Conservation (phyloP, 2,888 invertebrate species). For the Rugalucina vietnamica region DNA sequence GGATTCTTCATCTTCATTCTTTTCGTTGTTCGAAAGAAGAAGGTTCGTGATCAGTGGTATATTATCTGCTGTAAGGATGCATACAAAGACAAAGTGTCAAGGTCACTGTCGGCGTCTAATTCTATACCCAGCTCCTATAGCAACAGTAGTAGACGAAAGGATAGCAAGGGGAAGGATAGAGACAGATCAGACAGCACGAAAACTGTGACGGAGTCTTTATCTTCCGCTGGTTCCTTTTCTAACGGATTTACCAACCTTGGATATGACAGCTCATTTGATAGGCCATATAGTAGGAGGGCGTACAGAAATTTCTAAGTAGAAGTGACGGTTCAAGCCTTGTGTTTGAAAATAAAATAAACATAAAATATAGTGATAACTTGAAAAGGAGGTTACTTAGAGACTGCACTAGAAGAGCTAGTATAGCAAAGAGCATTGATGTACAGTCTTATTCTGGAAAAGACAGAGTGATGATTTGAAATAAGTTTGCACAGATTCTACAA, state of each 20-base stretch:
- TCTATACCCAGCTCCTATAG: constrained; percentile 69
- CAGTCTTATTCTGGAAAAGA: background rate
- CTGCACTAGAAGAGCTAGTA: background rate
- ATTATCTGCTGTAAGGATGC: constrained; percentile 66
- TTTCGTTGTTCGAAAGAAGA: constrained; percentile 73
- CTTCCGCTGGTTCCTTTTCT: constrained; percentile 23
- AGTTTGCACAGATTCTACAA: background rate
- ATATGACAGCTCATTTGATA: constrained; percentile 51
- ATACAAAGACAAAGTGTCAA: constrained; percentile 60
- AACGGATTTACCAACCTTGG: constrained; percentile 58
- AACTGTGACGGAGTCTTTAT: constrained; percentile 52
- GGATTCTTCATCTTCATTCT: constrained; percentile 78
- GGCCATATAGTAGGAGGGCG: constrained; percentile 44
- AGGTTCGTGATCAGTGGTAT: constrained; percentile 78
- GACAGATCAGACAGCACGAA: constrained; percentile 68
- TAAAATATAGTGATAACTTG: too few species aligned
- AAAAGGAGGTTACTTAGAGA: too few species aligned
- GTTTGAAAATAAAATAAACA: background rate
- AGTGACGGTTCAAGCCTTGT: too few species aligned
- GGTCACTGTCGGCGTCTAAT: constrained; percentile 69
- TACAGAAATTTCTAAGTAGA: constrained; percentile 31
- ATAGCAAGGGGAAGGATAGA: constrained; percentile 39
- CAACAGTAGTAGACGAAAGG: constrained; percentile 48
- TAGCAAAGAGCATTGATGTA: background rate
- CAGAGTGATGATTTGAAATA: background rate